Evolutionary conservation across 2,888 invertebrate genomes (phyloP).

Genomic region (Lasioglossum morio): DNA sequence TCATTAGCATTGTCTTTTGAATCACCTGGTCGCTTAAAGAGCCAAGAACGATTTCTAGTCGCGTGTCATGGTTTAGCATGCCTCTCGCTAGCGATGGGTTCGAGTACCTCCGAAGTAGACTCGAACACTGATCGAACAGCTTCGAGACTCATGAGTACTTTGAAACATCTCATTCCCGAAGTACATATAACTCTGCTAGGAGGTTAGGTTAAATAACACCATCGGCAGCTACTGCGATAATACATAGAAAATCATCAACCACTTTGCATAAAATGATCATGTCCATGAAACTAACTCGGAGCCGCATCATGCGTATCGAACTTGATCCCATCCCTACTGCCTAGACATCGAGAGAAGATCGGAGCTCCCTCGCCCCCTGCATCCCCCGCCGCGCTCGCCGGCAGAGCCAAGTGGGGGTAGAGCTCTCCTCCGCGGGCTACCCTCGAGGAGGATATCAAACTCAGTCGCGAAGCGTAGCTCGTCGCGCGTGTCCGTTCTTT

Average conservation of each 20-base stretch:
- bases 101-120: too few relatives aligned
- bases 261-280: background rate
- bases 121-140: too few relatives aligned
- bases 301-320: background rate
- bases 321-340: slow-evolving; percentile 36
- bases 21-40: background rate
- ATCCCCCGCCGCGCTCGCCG: background rate
- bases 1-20: background rate
- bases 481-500: slow-evolving; percentile 60
- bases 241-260: background rate
- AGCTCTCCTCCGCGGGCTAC: slow-evolving; percentile 70
- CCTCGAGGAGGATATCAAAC: slow-evolving; percentile 73
- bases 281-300: background rate
- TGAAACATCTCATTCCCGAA: background rate
- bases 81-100: too few relatives aligned
- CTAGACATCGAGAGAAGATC: slow-evolving; percentile 46
- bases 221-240: too few relatives aligned
- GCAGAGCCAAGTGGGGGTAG: slow-evolving; percentile 59
- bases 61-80: background rate
- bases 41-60: background rate
- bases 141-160: too few relatives aligned
- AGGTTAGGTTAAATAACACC: too few relatives aligned
- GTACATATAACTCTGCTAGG: background rate
- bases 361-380: slow-evolving; percentile 14
- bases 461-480: slow-evolving; percentile 78